Base-by-base conservation (phyloP, 1,140 invertebrate genomes). In the Papilio dardanus region DNA sequence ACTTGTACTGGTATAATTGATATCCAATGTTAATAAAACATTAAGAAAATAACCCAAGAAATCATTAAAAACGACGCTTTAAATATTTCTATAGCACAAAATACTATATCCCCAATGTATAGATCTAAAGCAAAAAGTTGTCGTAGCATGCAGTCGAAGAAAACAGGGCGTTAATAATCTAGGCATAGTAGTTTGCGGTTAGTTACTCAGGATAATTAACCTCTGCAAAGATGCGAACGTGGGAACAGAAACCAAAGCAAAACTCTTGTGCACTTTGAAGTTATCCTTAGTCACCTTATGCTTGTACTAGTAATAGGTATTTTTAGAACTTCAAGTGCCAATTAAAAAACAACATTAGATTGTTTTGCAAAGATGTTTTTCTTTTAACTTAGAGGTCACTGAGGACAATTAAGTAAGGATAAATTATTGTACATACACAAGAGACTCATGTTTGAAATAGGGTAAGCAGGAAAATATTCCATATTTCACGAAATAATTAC, bases 171-270 rank as follows among this genome's bases (percentile, higher is more conserved):
- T 76, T 77, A 71, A 80, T 85, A 83, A 83, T 85, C 81, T 77
- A 77, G 35, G 66, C 76, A 74, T 71, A 83, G 75, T 81, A 83
- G 80, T 81, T 81, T 75, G 74, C 77, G 71, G 76, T 71, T 71
- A 73, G 83, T 81, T 83, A 81, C 83, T 81, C 79, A 81, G 71
- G 77, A 74, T 85, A 85, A 85, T 83, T 85, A 85, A 79, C 80
- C 74, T 74, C 77, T 24, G 37, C 76, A 69, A 67, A 78, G 74
- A 77, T 81, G 81, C 80, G 78, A 71, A 79, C 75, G 80, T 71
- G 75, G 10, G 62, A 76, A 80, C 74, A 79, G 75, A 76, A 54
- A 46, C 14, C n/a, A 30, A 33, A 71, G 69, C 69, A 42, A 54
- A 69, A 30, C 69, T 50, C 42, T 71, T 71, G 16, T 42, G 8